Conservation (phyloP, 2,113 vertebrate genomes). For the Xiphophorus maculatus region DNA sequence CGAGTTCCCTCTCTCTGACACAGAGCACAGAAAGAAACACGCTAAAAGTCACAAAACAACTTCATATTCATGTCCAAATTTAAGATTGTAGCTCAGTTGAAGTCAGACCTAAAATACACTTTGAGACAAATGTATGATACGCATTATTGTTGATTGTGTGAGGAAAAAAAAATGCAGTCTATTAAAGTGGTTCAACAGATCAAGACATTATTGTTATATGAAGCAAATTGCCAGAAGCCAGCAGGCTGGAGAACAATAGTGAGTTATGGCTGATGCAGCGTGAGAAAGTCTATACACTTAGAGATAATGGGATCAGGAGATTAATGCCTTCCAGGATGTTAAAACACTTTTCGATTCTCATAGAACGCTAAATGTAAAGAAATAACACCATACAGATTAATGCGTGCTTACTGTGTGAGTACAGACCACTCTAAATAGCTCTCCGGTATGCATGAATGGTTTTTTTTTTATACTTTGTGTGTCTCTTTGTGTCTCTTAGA, state of each 20-base stretch:
- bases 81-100: background rate
- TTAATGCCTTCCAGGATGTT: slow-evolving; percentile 20
- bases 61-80: background rate
- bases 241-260: slow-evolving; percentile 52
- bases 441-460: background rate
- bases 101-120: background rate
- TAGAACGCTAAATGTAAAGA: background rate
- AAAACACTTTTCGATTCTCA: slow-evolving; percentile 7
- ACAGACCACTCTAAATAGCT: background rate
- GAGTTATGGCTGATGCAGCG: slow-evolving; percentile 57
- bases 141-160: background rate
- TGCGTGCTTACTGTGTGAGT: too few relatives aligned
- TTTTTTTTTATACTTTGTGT: background rate
- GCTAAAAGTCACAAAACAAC: background rate
- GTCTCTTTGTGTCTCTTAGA: background rate
- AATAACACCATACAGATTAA: background rate
- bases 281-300: slow-evolving; percentile 18
- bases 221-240: slow-evolving; percentile 29
- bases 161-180: background rate
- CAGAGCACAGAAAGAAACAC: background rate
- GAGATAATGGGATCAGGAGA: slow-evolving; percentile 29
- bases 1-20: too few relatives aligned
- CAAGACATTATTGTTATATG: background rate
- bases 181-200: background rate
- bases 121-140: background rate